A percentile compares a stretch with the other conserved stretches of the same genome.
phyloP scores from a whole-genome alignment of 1,140 invertebrate genomes.

The Drosophila prosaltans region DNA sequence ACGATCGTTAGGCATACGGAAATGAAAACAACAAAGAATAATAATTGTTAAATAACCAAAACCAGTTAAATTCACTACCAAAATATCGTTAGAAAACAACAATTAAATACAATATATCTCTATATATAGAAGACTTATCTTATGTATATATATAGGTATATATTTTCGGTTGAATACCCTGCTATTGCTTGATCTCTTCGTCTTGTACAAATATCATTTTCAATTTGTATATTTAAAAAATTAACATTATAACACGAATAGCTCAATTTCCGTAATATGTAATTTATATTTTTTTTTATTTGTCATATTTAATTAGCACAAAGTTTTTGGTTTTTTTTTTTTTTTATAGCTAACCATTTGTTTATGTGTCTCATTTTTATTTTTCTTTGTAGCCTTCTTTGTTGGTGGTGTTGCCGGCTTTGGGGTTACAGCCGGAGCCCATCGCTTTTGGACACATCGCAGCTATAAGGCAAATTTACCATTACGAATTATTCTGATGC shows the following conservation, averaged over 20 bases:
- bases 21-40: neutral
- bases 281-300: conserved; percentile 54
- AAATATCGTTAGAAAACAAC: neutral
- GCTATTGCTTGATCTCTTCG: neutral
- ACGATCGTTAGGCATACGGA: neutral
- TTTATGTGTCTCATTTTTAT: conserved; percentile 14
- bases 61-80: neutral
- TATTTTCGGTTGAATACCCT: neutral
- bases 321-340: conserved; percentile 37
- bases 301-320: conserved; percentile 62
- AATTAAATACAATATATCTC: neutral
- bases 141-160: neutral
- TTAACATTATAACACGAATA: conserved; percentile 63
- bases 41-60: neutral
- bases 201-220: conserved; percentile 15
- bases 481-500: conserved; percentile 87
- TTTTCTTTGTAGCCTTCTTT: conserved; percentile 83
- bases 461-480: conserved; percentile 92
- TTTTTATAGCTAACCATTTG: conserved; percentile 32
- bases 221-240: conserved; percentile 54
- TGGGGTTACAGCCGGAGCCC: conserved; percentile 92
- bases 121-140: neutral
- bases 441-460: conserved; percentile 93
- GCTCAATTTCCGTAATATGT: conserved; percentile 74
- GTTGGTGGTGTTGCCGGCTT: conserved; percentile 85